Percentiles rank a stretch among this genome's conserved stretches.
phyloP scores from a whole-genome alignment of 1,140 invertebrate genomes.

The Capitella teleta region DNA sequence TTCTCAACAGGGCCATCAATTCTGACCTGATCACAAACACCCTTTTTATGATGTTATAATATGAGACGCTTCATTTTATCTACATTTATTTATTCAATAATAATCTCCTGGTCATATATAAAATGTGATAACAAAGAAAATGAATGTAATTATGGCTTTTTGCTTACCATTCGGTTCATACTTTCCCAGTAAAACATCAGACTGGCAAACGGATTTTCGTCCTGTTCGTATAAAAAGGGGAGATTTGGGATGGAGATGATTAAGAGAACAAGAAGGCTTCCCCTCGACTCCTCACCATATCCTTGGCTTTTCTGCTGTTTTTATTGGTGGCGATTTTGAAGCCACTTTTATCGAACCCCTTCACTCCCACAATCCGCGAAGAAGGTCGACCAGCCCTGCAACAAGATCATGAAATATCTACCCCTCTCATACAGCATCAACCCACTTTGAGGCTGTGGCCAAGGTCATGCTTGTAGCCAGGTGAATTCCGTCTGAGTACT shows the following conservation, averaged over 20 bases:
- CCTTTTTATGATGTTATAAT: too few species aligned
- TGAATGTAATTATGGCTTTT: too few species aligned
- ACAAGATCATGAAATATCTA: not conserved
- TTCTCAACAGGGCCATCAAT: too few species aligned
- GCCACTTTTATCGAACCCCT: not conserved
- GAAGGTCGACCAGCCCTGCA: not conserved
- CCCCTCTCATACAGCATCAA: not conserved
- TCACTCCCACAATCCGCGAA: not conserved
- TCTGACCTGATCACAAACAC: too few species aligned
- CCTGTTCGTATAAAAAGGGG: not conserved
- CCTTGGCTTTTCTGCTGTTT: conserved; percentile 1
- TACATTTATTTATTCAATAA: too few species aligned
- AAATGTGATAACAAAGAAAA: too few species aligned
- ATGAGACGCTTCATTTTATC: too few species aligned
- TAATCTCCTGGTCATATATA: too few species aligned
- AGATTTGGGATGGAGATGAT: not conserved
- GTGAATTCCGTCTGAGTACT: not conserved
- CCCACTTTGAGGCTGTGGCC: not conserved
- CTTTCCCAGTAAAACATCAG: conserved; percentile 1
- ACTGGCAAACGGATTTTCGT: conserved; percentile 2
- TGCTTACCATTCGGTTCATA: conserved; percentile 2
- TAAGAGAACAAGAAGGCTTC: not conserved
- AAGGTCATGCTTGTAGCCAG: not conserved
- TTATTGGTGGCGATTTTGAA: not conserved
- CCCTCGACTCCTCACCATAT: not conserved